These are phyloP conservation scores for Erethizon dorsatum DNA, from an alignment of 2,797 vertebrate species.

Conservation along the genomic window DNA sequence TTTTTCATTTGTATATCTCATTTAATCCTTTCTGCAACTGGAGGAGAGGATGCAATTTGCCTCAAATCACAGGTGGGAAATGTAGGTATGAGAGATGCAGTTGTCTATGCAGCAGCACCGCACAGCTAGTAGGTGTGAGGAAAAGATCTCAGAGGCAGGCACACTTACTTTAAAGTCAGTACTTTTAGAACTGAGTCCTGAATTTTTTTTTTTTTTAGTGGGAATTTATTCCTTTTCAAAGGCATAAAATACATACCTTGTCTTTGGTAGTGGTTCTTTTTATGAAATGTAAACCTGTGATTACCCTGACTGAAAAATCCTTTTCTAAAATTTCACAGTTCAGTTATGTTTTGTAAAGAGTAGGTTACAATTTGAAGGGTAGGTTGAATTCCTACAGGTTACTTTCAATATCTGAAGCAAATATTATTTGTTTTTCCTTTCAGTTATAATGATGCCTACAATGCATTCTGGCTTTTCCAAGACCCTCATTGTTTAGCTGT, in stretches of 20 bases:
- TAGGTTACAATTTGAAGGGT: not conserved
- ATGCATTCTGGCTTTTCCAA: not conserved
- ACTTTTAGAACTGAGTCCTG: not conserved
- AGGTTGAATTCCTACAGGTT: not conserved
- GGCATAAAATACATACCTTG: not conserved
- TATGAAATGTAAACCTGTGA: not conserved
- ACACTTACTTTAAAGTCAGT: not conserved
- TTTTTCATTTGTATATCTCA: not conserved
- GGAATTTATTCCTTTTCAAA: not conserved
- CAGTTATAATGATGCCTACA: not conserved
- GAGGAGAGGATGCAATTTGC: not conserved
- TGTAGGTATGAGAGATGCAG: not conserved
- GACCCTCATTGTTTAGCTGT: not conserved
- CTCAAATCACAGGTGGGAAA: not conserved
- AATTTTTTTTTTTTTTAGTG: not conserved
- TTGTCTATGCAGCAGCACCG: not conserved
- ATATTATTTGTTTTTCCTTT: not conserved
- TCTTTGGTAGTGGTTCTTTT: not conserved
- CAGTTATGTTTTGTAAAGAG: not conserved
- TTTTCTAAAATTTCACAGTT: not conserved
- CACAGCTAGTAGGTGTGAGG: not conserved
- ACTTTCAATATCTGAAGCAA: not conserved
- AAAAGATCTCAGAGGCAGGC: not conserved
- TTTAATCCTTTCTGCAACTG: not conserved
- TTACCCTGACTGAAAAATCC: slow-evolving; percentile 9